A percentile compares a stretch with the other conserved stretches of the same genome.
Evolutionary conservation across 2,888 invertebrate species (phyloP).

Genomic region (Tiphia femorata): DNA sequence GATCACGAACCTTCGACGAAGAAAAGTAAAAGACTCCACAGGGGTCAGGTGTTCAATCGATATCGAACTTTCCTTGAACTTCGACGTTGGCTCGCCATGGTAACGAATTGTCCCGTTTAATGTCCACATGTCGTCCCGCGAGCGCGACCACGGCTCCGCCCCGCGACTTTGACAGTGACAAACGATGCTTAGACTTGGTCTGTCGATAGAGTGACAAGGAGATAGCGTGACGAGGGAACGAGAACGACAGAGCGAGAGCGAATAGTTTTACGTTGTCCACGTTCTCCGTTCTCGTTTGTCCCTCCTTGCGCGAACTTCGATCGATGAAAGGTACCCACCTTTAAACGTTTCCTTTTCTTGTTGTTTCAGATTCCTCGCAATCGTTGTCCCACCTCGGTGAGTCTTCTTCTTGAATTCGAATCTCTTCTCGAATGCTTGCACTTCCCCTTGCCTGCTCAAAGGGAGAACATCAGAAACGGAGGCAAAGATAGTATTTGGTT

Average conservation of each 20-base stretch:
- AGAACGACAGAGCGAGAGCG: no score
- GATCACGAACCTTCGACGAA: no score
- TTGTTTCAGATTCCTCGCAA: conserved; percentile 66
- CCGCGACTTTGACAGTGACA: no score
- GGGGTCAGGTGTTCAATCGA: no score
- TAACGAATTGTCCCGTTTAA: conserved; percentile 13
- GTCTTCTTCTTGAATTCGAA: conserved; percentile 39
- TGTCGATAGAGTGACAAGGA: no score
- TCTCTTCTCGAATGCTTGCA: conserved; percentile 13
- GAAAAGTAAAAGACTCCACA: conserved; percentile 25
- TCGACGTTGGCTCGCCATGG: conserved; percentile 12
- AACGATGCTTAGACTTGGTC: no score
- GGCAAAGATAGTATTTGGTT: no score
- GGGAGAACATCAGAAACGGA: no score
- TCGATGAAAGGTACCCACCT: neutral
- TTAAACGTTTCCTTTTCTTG: conserved; percentile 42
- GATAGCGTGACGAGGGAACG: no score
- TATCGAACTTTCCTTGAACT: conserved; percentile 33
- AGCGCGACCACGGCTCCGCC: no score
- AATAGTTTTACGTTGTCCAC: neutral
- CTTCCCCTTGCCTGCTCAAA: conserved; percentile 1
- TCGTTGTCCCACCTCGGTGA: conserved; percentile 65
- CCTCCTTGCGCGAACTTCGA: neutral
- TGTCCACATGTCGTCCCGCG: neutral
- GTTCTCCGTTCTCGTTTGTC: no score